Evolutionary conservation across 2,797 vertebrate species (phyloP).

Genomic region (Pogoniulus pusillus): DNA sequence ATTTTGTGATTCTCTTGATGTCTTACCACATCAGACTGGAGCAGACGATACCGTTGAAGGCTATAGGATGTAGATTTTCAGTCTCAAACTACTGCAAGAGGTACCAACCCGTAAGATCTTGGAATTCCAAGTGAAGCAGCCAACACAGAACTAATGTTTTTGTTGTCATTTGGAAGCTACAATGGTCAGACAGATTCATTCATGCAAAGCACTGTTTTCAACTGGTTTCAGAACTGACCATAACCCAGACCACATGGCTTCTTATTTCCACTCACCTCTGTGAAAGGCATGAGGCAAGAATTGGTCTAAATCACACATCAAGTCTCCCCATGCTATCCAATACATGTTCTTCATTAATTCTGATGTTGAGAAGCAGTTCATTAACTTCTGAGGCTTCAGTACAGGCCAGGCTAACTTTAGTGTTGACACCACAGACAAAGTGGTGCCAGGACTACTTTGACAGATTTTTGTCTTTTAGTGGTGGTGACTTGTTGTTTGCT

Average conservation of each 20-base stretch:
- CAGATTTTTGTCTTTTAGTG: not conserved
- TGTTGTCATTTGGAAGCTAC: not conserved
- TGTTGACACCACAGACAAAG: not conserved
- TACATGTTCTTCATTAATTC: not conserved
- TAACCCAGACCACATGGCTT: not conserved
- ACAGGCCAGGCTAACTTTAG: not conserved
- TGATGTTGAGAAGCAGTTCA: not conserved
- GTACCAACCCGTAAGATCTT: not conserved
- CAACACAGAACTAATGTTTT: not conserved
- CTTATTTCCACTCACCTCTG: not conserved
- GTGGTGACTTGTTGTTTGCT: too few species aligned
- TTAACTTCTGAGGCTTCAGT: not conserved
- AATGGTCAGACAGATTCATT: not conserved
- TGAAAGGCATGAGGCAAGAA: not conserved
- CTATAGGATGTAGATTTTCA: not conserved
- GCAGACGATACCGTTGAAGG: not conserved
- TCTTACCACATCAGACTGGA: not conserved
- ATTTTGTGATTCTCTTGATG: not conserved
- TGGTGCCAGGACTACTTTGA: not conserved
- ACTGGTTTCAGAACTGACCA: not conserved
- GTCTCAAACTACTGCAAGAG: not conserved
- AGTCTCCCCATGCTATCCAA: not conserved
- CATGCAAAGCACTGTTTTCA: not conserved
- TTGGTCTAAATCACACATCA: not conserved
- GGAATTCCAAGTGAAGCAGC: not conserved